phyloP scores from a whole-genome alignment of 2,113 vertebrate genomes.

The Colaptes auratus region DNA sequence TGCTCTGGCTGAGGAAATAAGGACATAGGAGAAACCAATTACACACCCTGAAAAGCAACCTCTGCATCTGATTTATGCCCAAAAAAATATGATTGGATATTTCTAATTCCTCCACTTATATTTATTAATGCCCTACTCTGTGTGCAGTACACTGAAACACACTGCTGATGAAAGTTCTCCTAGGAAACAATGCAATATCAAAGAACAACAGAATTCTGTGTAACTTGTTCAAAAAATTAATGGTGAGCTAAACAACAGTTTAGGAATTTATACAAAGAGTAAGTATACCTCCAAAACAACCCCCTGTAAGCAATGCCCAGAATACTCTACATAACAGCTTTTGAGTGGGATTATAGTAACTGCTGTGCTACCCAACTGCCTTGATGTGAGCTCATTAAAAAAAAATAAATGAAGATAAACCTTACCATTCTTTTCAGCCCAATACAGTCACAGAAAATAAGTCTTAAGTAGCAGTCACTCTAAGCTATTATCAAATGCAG shows the following conservation, averaged over 20 bases:
- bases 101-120: background rate
- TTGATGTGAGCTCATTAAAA: background rate
- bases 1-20: background rate
- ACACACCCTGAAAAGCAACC: background rate
- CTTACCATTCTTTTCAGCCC: background rate
- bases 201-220: background rate
- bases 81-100: accelerated
- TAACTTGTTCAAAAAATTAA: background rate
- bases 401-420: background rate
- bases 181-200: background rate
- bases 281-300: background rate
- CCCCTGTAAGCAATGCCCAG: background rate
- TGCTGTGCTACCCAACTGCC: background rate
- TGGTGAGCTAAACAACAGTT: background rate
- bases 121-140: background rate
- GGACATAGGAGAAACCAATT: background rate
- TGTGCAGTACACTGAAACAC: background rate
- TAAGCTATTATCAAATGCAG: background rate
- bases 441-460: background rate
- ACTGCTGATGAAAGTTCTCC: background rate
- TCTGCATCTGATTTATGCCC: background rate
- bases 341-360: background rate
- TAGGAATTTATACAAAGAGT: background rate
- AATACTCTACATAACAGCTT: background rate
- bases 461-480: background rate